Evolutionary conservation across 2,113 vertebrate genomes (phyloP).

Genomic region (Dicerorhinus sumatrensis): DNA sequence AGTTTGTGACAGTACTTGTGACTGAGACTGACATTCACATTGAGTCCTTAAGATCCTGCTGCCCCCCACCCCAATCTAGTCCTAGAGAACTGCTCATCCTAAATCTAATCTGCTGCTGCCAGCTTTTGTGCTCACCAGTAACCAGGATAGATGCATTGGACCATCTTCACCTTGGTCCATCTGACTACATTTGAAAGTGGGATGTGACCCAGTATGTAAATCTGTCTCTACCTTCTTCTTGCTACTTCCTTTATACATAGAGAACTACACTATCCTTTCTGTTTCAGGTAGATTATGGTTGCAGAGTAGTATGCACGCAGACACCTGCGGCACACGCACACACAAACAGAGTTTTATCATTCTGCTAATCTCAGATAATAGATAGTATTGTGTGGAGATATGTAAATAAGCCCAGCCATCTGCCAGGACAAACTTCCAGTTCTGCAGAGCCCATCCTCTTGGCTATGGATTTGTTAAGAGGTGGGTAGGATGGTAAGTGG

Average conservation of each 20-base stretch:
- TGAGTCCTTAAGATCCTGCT: not conserved
- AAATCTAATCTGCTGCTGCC: not conserved
- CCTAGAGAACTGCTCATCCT: not conserved
- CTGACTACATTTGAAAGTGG: not conserved
- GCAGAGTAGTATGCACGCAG: not conserved
- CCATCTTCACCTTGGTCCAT: not conserved
- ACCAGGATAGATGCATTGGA: not conserved
- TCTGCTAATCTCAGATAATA: not conserved
- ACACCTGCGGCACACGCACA: not conserved
- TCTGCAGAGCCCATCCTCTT: not conserved
- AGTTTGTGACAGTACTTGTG: not conserved
- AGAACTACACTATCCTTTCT: not conserved
- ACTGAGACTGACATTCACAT: not conserved
- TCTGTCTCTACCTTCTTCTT: not conserved
- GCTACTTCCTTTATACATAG: not conserved
- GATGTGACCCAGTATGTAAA: too few species aligned
- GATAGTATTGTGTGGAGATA: not conserved
- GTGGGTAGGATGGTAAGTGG: not conserved
- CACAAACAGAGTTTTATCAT: not conserved
- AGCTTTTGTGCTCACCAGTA: not conserved
- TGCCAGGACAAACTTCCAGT: not conserved
- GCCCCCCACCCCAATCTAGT: not conserved
- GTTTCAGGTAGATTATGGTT: not conserved
- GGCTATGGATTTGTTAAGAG: not conserved
- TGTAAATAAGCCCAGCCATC: not conserved